Evolutionary conservation across 2,113 vertebrate species (phyloP), one percentile per base, ranked within the genome.

Genomic region (Microtus ochrogaster): DNA sequence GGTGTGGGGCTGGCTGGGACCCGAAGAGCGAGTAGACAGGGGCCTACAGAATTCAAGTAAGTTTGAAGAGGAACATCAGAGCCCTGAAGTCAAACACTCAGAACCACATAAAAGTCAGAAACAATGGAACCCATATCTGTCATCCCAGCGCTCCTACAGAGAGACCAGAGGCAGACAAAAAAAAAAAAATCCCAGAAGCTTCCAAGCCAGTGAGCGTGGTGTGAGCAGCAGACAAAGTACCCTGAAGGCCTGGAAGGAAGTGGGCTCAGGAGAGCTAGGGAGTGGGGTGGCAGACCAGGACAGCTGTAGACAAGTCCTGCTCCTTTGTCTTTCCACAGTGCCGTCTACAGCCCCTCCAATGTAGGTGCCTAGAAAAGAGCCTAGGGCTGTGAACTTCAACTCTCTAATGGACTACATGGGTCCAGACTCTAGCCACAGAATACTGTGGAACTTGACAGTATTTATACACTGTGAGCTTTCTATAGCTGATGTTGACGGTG

Each of bases 261-360:
- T 66, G 10, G 22, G 5, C 14, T 30, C 24, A 52, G 49, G 30
- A 85, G 8, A 17, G 12, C 39, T 81, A 11, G 49, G 22, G 70
- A 77, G 63, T 4, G 5, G 82, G 33, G 82, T 63, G 28, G 10
- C 26, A 61, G 66, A 70, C 44, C 65, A 39, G n/a, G 13, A 68
- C 68, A 39, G 2, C 16, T 12, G 58, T 47, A 11, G 10, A 30
- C 0, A 68, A 0, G 1, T 13, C 30, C 68, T 3, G 10, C 47
- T 33, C 33, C 49, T 78, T 84, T 10, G 13, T 63, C 58, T 93
- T 96, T 84, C 49, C n/a, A n/a, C n/a, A 41, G n/a, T 73, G 82
- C 65, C 76, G 1, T 55, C 91, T 77, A 16, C 70, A 79, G 39
- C 2, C 1, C 17, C 41, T 41, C 74, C 70, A 9, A 87, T 73